Conservation (phyloP, 2,888 invertebrate species). For the Yponomeuta sedellus region DNA sequence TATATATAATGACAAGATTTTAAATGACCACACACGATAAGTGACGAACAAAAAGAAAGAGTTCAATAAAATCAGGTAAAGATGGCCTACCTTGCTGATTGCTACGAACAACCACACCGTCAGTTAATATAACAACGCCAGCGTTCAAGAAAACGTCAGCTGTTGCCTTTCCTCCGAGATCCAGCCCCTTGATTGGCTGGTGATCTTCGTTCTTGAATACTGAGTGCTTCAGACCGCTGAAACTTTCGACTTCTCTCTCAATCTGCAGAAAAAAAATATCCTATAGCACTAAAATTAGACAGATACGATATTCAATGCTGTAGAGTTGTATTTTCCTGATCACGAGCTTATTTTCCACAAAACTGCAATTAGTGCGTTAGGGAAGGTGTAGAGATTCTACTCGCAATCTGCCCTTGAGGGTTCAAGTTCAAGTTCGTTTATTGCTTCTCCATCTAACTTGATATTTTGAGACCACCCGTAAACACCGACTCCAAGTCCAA, state of each 20-base stretch:
- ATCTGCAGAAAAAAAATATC: conserved; percentile 41
- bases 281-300: no score
- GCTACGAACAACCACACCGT: conserved; percentile 78
- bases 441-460: no score
- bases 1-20: no score
- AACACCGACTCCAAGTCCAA: no score
- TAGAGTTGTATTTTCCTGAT: no score
- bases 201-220: conserved; percentile 62
- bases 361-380: no score
- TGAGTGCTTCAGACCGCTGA: conserved; percentile 56
- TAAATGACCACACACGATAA: neutral
- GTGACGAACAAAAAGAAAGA: neutral
- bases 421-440: no score
- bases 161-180: conserved; percentile 54
- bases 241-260: conserved; percentile 68
- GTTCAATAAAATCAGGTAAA: neutral
- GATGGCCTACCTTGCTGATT: neutral
- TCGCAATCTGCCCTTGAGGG: no score
- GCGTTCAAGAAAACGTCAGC: conserved; percentile 80
- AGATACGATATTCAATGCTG: no score
- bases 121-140: conserved; percentile 85
- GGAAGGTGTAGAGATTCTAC: no score
- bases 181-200: conserved; percentile 53
- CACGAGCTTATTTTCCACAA: no score
- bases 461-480: no score